Conservation (phyloP, 2,888 invertebrate genomes). For the Cremastinae sp. region DNA sequence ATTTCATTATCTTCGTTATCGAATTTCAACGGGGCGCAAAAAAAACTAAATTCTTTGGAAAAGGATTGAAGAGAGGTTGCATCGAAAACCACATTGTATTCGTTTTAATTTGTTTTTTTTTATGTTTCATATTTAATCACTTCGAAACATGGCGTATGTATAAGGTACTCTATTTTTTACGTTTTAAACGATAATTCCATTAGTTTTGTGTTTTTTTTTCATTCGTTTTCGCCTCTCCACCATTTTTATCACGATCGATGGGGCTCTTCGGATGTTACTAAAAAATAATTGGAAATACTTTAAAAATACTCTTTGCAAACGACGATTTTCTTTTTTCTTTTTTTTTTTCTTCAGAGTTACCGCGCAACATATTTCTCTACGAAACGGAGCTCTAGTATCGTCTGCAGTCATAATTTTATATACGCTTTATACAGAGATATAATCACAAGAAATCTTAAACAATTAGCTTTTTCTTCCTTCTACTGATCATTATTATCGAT, state of each 20-base stretch:
- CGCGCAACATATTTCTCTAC: constrained; percentile 61
- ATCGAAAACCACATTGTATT: constrained; percentile 25
- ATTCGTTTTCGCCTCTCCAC: constrained; percentile 12
- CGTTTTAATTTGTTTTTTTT: constrained; percentile 41
- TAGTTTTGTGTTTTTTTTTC: constrained; percentile 21
- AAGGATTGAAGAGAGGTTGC: constrained; percentile 5
- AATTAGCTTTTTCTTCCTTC: constrained; percentile 48
- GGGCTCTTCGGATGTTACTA: constrained; percentile 77
- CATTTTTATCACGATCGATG: constrained; percentile 64
- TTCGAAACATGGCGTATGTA: constrained; percentile 66
- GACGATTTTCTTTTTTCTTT: constrained; percentile 65
- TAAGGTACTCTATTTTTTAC: constrained; percentile 71
- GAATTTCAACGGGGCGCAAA: too few species aligned
- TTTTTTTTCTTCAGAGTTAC: constrained; percentile 58
- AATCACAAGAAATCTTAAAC: constrained; percentile 66
- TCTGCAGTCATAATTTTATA: constrained; percentile 65
- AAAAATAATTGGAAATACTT: constrained; percentile 80
- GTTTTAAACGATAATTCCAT: constrained; percentile 63
- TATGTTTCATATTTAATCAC: constrained; percentile 76
- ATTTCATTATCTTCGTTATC: too few species aligned
- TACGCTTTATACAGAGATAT: constrained; percentile 65
- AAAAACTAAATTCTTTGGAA: constrained; percentile 4
- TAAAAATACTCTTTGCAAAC: constrained; percentile 80
- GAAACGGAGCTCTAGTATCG: constrained; percentile 64
- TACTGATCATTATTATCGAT: constrained; percentile 68